Base-by-base conservation (phyloP, 2,797 vertebrate species). In the Poeciliopsis presidionis region DNA sequence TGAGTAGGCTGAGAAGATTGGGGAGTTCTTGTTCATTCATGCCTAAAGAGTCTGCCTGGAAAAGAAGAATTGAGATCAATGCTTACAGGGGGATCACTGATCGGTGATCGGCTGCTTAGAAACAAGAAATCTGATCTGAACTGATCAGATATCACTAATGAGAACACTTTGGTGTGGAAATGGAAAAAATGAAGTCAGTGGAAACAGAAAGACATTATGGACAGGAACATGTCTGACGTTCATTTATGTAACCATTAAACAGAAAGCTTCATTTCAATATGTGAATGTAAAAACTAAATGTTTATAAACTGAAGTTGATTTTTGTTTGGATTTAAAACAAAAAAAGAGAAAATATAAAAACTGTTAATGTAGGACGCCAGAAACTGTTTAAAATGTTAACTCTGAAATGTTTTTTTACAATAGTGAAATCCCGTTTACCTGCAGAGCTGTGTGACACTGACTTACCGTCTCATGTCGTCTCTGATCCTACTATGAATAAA, bases 11-110 rank as follows among this genome's bases (percentile, higher is more conserved):
- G 39, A 96, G 94, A 59, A 97, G 91, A 87, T 97, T 97, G 67
- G 96, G 96, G 70, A 97, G 95, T 86, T 97, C 96, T 91, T 97
- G 96, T 83, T 97, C 96, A 67, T 97, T 97, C 96, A 97, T 97
- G 30, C 96, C 96, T 73, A 97, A 88, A 41, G 96, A 97, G 90
- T 97, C 95, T 1, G 95, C 93, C 81, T 96, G 86, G 1, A 82
- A 89, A 55, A 94, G 57, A 49, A 87, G 73, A 83, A 72, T 9
- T 36, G 76, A 36, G 36, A 80, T 39, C 30, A 82, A 41, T 3
- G 7, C 36, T 67, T 69, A 43, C 76, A 81, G 5, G 11, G 2
- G 2, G 13, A 63, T 18, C 18, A 16, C 14, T 63, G 59, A 33
- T 36, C 5, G 7, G 14, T 25, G 33, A 39, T 39, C 1, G 11